Evolutionary conservation across 64 coral and sea anemone genomes (phyloP), one percentile per base, ranked within the genome.

Genomic region (Stichodactyla mertensii): DNA sequence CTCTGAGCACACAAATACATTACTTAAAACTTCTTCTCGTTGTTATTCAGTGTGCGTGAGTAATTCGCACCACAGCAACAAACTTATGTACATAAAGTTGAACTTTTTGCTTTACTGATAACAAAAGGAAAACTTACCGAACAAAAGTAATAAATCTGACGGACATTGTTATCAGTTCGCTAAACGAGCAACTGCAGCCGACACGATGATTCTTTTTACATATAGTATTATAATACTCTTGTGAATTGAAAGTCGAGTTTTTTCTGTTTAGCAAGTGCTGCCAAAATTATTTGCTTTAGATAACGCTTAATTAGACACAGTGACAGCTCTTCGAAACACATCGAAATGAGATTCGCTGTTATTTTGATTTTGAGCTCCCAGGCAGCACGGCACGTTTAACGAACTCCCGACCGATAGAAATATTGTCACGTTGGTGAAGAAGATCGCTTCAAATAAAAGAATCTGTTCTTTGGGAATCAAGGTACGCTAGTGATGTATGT

Each of bases 301-400:
- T 15, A 53, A 81, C 26, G 36, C 78, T 81, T 81, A 81, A 81
- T 81, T 81, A 81, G 78, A 81, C 51, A 81, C 36, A 52, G 0
- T 52, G 78, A 81, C 78, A 81, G 78, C 14, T 53, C 26, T 74
- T 11, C 10, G 8, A 74, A 74, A 74, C 10, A 74, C 20, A 74
- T 74, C 27, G 69, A 74, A 74, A 74, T 74, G 69, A 74, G 22
- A 74, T 74, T n/a, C 69, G 69, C 27, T 74, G 69, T 74, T 74
- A 66, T 66, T n/a, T 74, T 28, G 22, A 10, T 4, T 12, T 74
- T 23, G 69, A 74, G 69, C 0, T 74, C 24, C 24, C 26, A 11
- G 12, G 24, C 69, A 74, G 69, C 12, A 31, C 22, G 11, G n/a
- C 62, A n/a, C 20, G 62, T 5, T 0, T 66, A 66, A 66, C 69